phyloP scores from a whole-genome alignment of 2,113 vertebrate genomes.

The Mormyrus iriodes region DNA sequence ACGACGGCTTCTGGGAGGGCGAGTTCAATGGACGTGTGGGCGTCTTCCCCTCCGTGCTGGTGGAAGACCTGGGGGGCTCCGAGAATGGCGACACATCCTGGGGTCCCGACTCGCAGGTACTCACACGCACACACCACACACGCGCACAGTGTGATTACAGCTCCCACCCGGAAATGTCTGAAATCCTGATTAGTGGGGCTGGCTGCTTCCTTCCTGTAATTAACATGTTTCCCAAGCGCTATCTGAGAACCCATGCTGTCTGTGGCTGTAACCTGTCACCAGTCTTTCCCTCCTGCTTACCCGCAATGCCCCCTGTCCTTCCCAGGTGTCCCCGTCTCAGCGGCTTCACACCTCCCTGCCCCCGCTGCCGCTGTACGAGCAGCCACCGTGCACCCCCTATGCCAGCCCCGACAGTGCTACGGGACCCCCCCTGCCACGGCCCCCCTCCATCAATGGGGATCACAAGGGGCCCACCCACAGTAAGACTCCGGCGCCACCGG shows the following conservation, averaged over 20 bases:
- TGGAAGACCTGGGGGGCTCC: conserved; percentile 77
- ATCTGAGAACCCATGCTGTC: neutral
- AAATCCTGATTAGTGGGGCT: conserved; percentile 27
- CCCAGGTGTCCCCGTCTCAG: conserved; percentile 65
- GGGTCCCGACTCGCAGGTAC: conserved; percentile 66
- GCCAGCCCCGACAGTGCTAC: conserved; percentile 79
- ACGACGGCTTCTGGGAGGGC: conserved; percentile 97
- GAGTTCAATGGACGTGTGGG: conserved; percentile 84
- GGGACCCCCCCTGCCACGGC: conserved; percentile 76
- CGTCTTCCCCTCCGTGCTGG: conserved; percentile 90
- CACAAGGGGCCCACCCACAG: conserved; percentile 59
- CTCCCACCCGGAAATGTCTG: conserved; percentile 8
- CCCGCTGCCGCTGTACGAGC: conserved; percentile 83
- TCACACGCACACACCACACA: conserved; percentile 19
- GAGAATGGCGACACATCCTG: conserved; percentile 78
- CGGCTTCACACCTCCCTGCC: conserved; percentile 74
- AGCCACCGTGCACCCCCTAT: conserved; percentile 81
- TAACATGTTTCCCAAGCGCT: conserved; percentile 16
- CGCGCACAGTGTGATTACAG: neutral
- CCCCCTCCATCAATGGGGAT: conserved; percentile 81
- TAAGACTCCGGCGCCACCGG: conserved; percentile 38
- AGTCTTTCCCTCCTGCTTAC: neutral
- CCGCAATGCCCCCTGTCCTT: neutral
- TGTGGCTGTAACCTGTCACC: neutral
- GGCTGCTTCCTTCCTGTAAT: conserved; percentile 45